These are phyloP conservation scores for Leguminivora glycinivorella DNA, from an alignment of 1,140 invertebrate species.

Conservation along the genomic window DNA sequence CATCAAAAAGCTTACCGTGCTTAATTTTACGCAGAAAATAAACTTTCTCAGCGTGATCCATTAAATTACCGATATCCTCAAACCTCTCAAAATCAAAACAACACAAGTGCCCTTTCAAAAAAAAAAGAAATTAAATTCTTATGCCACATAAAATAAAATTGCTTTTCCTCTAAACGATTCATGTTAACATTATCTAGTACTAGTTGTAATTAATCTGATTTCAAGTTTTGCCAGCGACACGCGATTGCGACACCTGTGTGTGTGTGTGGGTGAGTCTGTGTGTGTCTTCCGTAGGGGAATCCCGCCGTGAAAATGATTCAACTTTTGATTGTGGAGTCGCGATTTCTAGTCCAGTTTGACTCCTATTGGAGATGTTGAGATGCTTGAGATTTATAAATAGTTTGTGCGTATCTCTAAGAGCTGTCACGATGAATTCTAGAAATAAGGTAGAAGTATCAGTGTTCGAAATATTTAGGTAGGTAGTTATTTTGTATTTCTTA, in stretches of 20 bases:
- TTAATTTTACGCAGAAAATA: background rate
- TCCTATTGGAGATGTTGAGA: background rate
- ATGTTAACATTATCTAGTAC: background rate
- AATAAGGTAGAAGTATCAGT: too few relatives aligned
- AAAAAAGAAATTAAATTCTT: background rate
- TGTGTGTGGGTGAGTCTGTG: constrained; percentile 32
- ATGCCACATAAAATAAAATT: background rate
- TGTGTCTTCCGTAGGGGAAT: constrained; percentile 50
- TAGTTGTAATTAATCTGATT: background rate
- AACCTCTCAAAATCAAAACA: background rate
- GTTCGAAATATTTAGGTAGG: too few relatives aligned
- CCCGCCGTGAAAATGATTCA: constrained; percentile 54
- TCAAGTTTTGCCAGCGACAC: background rate
- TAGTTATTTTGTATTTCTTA: too few relatives aligned
- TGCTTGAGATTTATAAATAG: background rate
- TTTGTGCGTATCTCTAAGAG: too few relatives aligned
- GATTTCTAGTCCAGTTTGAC: background rate
- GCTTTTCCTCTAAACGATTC: background rate
- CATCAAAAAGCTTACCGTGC: background rate
- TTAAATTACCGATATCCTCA: too few relatives aligned
- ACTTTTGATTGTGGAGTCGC: background rate
- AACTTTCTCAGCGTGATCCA: background rate
- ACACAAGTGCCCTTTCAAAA: background rate
- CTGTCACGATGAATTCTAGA: too few relatives aligned
- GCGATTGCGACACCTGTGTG: constrained; percentile 26